These are phyloP conservation scores for Xylocampa areola DNA, from an alignment of 2,888 invertebrate species.

Conservation along the genomic window DNA sequence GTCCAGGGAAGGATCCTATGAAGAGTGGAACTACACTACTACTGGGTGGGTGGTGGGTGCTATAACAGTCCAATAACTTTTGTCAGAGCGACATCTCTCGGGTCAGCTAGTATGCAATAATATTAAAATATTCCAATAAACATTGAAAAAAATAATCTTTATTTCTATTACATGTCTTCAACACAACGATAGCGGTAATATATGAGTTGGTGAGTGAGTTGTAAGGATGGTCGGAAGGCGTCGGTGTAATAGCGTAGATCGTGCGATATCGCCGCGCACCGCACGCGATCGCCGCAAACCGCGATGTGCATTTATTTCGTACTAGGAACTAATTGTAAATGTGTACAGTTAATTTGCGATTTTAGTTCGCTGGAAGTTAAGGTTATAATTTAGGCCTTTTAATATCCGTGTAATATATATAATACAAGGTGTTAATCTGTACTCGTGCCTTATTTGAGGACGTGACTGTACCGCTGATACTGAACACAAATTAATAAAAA, in stretches of 20 bases:
- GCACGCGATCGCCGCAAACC: constrained; percentile 55
- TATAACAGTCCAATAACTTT: no score
- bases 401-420: no score
- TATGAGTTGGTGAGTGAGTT: constrained; percentile 66
- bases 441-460: no score
- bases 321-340: constrained; percentile 41
- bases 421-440: no score
- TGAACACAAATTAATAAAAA: no score
- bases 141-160: background rate
- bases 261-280: constrained; percentile 55
- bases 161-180: constrained; percentile 32
- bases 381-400: constrained; percentile 37
- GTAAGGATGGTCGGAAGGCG: constrained; percentile 61
- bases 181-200: constrained; percentile 46
- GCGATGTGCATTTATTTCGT: constrained; percentile 28
- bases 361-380: constrained; percentile 30
- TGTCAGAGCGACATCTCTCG: no score
- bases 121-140: background rate
- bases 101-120: no score
- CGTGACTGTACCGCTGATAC: no score
- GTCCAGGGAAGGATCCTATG: no score
- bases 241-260: constrained; percentile 63
- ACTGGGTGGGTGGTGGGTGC: no score
- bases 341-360: constrained; percentile 53
- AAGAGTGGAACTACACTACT: no score